Evolutionary conservation across 2,113 vertebrate genomes (phyloP).

Genomic region (Scomber colias): DNA sequence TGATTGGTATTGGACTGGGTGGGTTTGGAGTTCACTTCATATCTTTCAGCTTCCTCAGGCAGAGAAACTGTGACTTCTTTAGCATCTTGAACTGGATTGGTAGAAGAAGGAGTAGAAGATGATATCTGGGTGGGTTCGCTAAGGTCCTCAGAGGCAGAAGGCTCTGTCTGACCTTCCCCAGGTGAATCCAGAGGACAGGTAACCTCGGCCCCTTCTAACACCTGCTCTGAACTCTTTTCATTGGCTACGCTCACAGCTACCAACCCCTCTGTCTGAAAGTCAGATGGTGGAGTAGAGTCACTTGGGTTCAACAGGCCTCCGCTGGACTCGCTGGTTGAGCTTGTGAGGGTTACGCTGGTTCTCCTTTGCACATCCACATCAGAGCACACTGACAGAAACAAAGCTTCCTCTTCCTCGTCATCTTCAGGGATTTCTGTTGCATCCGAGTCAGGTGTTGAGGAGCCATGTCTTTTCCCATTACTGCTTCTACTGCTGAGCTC

Average conservation of each 20-base stretch:
- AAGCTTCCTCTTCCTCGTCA: conserved; percentile 61
- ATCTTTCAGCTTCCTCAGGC: conserved; percentile 1
- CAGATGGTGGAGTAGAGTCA: background rate
- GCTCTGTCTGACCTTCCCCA: background rate
- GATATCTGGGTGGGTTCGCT: background rate
- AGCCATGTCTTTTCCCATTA: conserved; percentile 8
- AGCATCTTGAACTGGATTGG: background rate
- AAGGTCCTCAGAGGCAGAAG: conserved; percentile 8
- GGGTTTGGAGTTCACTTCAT: background rate
- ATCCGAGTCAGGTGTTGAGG: conserved; percentile 54
- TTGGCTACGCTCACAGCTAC: background rate
- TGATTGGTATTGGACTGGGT: background rate
- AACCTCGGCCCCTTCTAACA: background rate
- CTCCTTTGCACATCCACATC: conserved; percentile 49
- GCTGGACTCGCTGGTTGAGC: background rate
- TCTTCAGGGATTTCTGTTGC: conserved; percentile 71
- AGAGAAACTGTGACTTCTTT: background rate
- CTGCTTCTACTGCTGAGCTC: conserved; percentile 28
- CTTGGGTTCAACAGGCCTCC: background rate
- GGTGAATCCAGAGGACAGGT: background rate
- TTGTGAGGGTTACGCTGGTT: background rate
- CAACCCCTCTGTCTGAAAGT: background rate
- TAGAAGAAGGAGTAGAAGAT: background rate
- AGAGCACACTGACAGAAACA: conserved; percentile 80
- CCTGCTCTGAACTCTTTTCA: background rate